phyloP scores from a whole-genome alignment of 2,797 vertebrate species.

The Emydoidea blandingii region DNA sequence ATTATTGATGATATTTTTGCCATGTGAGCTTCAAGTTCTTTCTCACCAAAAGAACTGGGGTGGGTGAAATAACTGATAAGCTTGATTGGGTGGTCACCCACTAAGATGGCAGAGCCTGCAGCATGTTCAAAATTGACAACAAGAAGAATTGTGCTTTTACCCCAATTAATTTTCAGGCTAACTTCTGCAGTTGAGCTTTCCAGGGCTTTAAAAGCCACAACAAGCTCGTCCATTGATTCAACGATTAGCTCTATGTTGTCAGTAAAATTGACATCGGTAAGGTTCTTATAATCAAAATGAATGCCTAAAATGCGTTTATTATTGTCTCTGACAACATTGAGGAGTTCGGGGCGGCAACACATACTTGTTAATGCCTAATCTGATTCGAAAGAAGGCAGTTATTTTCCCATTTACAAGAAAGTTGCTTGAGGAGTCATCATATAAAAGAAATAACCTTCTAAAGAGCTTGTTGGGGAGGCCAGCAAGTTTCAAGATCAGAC shows the following conservation, averaged over 20 bases:
- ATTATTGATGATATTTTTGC: background rate
- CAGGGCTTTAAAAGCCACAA: background rate
- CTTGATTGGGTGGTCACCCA: background rate
- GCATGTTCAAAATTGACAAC: background rate
- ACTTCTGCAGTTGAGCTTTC: background rate
- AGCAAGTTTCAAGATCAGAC: background rate
- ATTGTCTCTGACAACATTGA: background rate
- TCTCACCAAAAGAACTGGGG: background rate
- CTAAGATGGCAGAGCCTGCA: background rate
- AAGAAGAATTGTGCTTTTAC: background rate
- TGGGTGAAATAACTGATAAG: background rate
- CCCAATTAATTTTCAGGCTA: background rate
- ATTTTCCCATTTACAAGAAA: background rate
- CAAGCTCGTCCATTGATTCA: background rate
- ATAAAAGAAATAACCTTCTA: background rate
- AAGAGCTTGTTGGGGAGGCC: background rate
- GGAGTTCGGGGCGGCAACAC: background rate
- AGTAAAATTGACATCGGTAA: background rate
- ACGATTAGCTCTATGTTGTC: background rate
- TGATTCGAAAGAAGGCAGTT: background rate
- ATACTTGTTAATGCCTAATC: background rate
- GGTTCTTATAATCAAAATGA: too few species aligned
- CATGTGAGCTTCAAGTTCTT: background rate
- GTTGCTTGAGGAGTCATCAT: background rate
- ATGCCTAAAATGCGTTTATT: background rate